phyloP scores from a whole-genome alignment of 1,140 invertebrate species.

The Pantala flavescens region DNA sequence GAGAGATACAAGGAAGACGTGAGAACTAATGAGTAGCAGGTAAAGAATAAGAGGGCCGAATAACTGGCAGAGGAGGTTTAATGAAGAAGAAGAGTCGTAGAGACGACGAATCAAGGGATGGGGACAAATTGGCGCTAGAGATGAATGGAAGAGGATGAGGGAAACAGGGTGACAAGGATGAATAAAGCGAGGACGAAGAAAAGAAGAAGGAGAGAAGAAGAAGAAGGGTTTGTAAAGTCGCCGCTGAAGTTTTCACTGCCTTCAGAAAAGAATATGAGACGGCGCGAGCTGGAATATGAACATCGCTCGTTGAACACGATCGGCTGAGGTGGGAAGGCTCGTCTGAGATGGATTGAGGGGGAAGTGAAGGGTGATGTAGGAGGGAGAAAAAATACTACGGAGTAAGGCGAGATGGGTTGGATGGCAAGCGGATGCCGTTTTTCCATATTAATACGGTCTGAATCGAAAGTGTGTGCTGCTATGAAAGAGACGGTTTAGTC shows the following conservation, averaged over 20 bases:
- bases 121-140: too few species aligned
- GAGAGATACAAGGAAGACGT: too few species aligned
- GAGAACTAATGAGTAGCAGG: too few species aligned
- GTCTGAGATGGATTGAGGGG: neutral
- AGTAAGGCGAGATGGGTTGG: too few species aligned
- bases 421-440: too few species aligned
- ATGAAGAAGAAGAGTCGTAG: too few species aligned
- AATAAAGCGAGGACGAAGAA: neutral
- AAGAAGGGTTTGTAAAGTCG: neutral
- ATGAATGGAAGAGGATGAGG: neutral
- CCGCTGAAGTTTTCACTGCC: neutral
- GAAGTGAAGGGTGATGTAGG: neutral
- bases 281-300: neutral
- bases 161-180: neutral
- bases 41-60: too few species aligned
- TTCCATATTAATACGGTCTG: too few species aligned
- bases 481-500: too few species aligned
- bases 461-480: too few species aligned
- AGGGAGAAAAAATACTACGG: neutral
- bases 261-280: neutral
- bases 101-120: too few species aligned
- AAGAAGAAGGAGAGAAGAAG: neutral
- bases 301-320: conserved; percentile 7
- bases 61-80: too few species aligned
- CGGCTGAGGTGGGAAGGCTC: neutral